Base-by-base conservation (phyloP, 37 sponge, comb jelly and placozoan species). In the Lycopodina hypogea region DNA sequence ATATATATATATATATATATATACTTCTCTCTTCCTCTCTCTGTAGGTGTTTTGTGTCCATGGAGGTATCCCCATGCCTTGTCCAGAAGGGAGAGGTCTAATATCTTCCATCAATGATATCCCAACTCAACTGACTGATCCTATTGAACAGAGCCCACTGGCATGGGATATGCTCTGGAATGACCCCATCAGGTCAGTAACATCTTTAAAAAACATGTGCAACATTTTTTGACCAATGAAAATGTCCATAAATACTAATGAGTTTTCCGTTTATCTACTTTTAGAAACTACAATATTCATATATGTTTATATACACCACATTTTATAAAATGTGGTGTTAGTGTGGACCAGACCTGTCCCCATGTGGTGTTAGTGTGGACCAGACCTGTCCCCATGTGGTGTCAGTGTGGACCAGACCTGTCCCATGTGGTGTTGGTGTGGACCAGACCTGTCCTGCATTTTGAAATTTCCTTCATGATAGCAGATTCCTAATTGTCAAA, bases 91-190 rank as follows among this genome's bases (percentile, higher is more conserved):
- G 30, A 77, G 76, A 23, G 93, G 90, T 2, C 68, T 85, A 19
- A 65, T 96, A 24, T 83, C 88, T 8, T 75, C 89, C 39, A 93
- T 96, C 78, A 80, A 88, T 48, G 89, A 88, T 23, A 75, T 93
- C 30, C 97, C 97, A 0, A 45, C 73, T 41, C 41, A 41, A 53
- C 87, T 96, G 28, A 67, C 83, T 1, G 79, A 93, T 67, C 97
- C 97, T 11, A 87, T 90, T 72, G 83, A 77, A 9, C 71, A 88
- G 74, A 85, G 89, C 68, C 78, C 62, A 22, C 82, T 96, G 68
- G 97, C 92, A 18, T 96, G 97, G 97, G 97, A 96, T 34, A 75
- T 96, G 50, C 88, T 96, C 89, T 96, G 97, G 97, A 93, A 88
- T 65, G 97, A 96, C 68, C 97, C 97, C 56, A 75, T 92, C 50